phyloP scores from a whole-genome alignment of 2,113 vertebrate species.

The human region DNA sequence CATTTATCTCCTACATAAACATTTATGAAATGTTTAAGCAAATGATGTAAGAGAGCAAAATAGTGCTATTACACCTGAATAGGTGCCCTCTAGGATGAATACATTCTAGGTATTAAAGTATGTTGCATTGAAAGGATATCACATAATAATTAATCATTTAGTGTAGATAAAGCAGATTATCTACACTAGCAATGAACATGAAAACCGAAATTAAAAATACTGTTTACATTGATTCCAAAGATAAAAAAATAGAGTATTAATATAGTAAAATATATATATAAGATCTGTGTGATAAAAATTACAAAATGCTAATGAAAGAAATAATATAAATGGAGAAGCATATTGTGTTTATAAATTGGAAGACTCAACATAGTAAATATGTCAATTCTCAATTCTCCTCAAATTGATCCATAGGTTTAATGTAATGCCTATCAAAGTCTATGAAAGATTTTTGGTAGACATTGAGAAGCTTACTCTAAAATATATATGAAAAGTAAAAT shows the following conservation, averaged over 20 bases:
- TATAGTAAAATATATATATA: not conserved
- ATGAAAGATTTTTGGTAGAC: not conserved
- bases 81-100: not conserved
- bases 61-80: not conserved
- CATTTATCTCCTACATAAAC: not conserved
- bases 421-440: not conserved
- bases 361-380: not conserved
- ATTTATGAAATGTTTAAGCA: not conserved
- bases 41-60: not conserved
- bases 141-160: not conserved
- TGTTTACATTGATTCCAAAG: not conserved
- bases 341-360: not conserved
- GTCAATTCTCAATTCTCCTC: not conserved
- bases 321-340: not conserved
- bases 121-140: not conserved
- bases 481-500: not conserved
- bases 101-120: not conserved
- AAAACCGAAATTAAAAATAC: not conserved
- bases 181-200: not conserved
- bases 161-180: not conserved
- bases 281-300: not conserved
- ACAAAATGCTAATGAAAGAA: not conserved
- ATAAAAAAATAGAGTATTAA: not conserved
- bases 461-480: not conserved
- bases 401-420: not conserved